Conservation (phyloP, 2,888 invertebrate species). For the Mantis religiosa region DNA sequence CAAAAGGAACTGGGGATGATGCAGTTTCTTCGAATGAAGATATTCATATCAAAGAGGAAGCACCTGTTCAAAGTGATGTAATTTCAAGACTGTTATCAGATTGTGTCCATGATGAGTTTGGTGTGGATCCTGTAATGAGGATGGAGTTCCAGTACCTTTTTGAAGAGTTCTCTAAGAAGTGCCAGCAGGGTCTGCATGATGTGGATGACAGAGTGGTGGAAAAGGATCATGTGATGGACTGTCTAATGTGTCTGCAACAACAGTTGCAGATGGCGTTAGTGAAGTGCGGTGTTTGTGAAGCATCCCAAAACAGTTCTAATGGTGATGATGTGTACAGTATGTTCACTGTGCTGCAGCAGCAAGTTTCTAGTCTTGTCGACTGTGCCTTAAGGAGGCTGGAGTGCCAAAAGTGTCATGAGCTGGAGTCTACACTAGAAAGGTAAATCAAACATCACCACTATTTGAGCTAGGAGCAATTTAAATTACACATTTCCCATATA, state of each 20-base stretch:
- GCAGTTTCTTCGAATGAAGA: neutral
- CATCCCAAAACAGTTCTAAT: neutral
- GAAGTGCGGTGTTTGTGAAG: neutral
- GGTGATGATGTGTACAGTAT: conserved; percentile 54
- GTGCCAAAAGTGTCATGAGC: conserved; percentile 48
- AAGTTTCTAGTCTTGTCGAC: conserved; percentile 48
- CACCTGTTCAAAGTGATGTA: neutral
- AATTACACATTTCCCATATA: too few relatives aligned
- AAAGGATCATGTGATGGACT: neutral
- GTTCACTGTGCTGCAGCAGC: conserved; percentile 53
- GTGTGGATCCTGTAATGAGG: conserved; percentile 42
- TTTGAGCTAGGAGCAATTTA: too few relatives aligned
- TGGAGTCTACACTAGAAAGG: conserved; percentile 53
- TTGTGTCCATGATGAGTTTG: conserved; percentile 30
- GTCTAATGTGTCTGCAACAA: conserved; percentile 2
- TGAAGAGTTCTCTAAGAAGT: conserved; percentile 60
- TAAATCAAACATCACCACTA: conserved; percentile 33
- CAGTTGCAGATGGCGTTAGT: conserved; percentile 8
- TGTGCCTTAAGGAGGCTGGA: conserved; percentile 42
- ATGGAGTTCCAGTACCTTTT: conserved; percentile 65
- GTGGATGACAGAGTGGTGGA: neutral
- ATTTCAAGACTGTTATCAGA: conserved; percentile 2
- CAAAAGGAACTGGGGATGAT: conserved; percentile 36
- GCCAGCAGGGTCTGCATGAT: conserved; percentile 50
- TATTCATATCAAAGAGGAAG: neutral